Base-by-base conservation (phyloP, 2,113 vertebrate genomes). In the Narcine bancroftii region DNA sequence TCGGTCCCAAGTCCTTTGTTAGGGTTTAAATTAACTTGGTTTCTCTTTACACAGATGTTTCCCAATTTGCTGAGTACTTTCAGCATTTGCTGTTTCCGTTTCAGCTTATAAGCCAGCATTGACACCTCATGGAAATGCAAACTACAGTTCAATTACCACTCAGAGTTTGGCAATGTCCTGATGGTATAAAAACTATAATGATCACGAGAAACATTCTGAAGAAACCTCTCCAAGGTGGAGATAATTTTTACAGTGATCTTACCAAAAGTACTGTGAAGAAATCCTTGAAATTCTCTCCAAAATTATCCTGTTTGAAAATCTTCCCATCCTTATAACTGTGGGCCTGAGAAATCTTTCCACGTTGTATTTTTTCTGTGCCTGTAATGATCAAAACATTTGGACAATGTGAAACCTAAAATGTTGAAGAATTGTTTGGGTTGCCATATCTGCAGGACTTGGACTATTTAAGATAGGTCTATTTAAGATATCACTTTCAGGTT, bases 291-390 rank as follows among this genome's bases (percentile, higher is more conserved):
- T 36, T 95, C 92, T 93, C 93, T 73, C 96, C 96, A 94, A 96
- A 93, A 93, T 96, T 93, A 56, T 92, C 79, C 33, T 93, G 92
- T 92, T 92, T 85, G 45, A 93, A 92, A 71, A 94, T 89, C 21
- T 2, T 13, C 60, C 93, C 92, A 93, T 92, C 94, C 93, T 93
- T 95, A 95, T 92, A 83, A 92, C 95, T 92, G 93, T 97, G 96
- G 1, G 95, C 93, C 94, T 97, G 95, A 79, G 95, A 96, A 92
- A 93, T 50, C 94, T 96, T 96, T 94, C 93, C 94, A 93, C 94
- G 95, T 87, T 95, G 95, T 94, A 95, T 93, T 94, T 94, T 93
- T 92, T 94, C 93, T 93, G 96, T 96, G 93, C 96, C 96, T 97
- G 93, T 2, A 76, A 72, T 71, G 11, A 56, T 53, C 66, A 36